Evolutionary conservation across 2,113 vertebrate genomes (phyloP).

Genomic region (Actenoides lindsayi): DNA sequence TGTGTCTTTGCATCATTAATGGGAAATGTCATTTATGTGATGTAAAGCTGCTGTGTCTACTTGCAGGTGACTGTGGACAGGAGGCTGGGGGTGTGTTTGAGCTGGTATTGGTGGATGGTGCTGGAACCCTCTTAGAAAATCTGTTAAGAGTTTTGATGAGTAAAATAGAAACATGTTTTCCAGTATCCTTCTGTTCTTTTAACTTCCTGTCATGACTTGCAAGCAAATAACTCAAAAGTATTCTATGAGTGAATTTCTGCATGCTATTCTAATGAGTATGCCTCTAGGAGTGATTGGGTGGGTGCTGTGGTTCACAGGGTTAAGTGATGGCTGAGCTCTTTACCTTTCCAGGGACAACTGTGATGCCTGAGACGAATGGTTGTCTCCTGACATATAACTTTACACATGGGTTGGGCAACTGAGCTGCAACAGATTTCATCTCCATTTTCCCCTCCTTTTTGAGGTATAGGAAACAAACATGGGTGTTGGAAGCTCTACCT

Average conservation of each 20-base stretch:
- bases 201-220: not conserved
- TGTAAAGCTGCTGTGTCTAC: not conserved
- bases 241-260: not conserved
- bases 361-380: not conserved
- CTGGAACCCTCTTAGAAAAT: not conserved
- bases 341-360: not conserved
- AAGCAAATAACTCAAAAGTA: not conserved
- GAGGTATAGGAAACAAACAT: not conserved
- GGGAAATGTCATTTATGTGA: not conserved
- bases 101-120: not conserved
- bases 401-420: not conserved
- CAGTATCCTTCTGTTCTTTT: not conserved
- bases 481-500: not conserved
- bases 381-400: not conserved
- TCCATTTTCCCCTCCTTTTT: not conserved
- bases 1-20: not conserved
- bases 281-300: not conserved
- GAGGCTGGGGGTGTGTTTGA: not conserved
- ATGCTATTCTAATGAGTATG: not conserved
- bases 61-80: not conserved
- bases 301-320: not conserved
- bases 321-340: not conserved
- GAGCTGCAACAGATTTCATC: not conserved
- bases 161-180: conserved; percentile 27
- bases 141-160: conserved; percentile 12